Conservation (phyloP, 1,140 invertebrate genomes). For the Hylaeus volcanicus region DNA sequence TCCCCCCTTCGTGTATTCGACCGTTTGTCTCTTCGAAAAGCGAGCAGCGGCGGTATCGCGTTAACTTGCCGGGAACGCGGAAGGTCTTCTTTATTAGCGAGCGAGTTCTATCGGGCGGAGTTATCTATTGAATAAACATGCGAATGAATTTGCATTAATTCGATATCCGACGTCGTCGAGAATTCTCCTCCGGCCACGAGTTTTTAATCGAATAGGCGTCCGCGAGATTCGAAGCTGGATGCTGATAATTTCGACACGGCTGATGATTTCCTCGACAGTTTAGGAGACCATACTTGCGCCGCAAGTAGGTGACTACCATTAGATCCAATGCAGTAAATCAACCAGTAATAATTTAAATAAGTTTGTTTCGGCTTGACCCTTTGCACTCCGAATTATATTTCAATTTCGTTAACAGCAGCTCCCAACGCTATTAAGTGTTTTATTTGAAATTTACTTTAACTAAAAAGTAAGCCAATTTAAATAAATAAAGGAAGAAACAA, state of each 20-base stretch:
- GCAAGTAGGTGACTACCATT: too few relatives aligned
- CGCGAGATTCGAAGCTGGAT: neutral
- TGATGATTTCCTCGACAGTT: neutral
- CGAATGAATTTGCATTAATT: conserved; percentile 5
- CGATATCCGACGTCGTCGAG: neutral
- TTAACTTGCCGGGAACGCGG: conserved; percentile 8
- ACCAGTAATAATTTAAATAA: too few relatives aligned
- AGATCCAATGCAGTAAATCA: too few relatives aligned
- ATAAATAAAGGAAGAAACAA: too few relatives aligned
- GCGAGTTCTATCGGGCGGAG: neutral
- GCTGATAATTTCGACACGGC: neutral
- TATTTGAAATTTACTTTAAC: too few relatives aligned
- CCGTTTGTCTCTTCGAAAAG: neutral
- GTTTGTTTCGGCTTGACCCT: too few relatives aligned
- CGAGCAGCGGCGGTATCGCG: neutral
- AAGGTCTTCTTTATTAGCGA: conserved; percentile 1
- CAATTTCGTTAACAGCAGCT: too few relatives aligned
- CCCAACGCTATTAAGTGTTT: too few relatives aligned
- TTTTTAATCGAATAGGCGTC: neutral
- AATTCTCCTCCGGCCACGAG: neutral
- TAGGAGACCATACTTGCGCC: neutral
- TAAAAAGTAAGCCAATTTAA: too few relatives aligned
- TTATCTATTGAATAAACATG: conserved; percentile 14
- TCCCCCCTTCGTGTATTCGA: neutral
- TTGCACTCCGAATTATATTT: too few relatives aligned